Evolutionary conservation across 2,888 invertebrate genomes (phyloP).

Genomic region (Allolobophora icterica): DNA sequence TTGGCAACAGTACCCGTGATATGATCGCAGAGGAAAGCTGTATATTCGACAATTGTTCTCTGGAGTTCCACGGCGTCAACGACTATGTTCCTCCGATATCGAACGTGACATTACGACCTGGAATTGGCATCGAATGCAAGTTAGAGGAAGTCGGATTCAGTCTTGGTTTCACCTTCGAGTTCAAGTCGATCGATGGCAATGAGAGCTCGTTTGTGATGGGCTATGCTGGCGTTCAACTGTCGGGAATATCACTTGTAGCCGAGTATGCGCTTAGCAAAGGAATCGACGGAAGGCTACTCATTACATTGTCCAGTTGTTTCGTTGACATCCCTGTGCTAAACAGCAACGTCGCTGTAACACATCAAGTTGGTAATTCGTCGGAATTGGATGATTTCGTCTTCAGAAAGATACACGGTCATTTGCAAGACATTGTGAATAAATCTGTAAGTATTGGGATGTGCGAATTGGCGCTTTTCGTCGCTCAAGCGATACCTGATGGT

Average conservation of each 20-base stretch:
- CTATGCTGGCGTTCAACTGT: not conserved
- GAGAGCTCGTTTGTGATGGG: not conserved
- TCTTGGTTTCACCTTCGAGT: not conserved
- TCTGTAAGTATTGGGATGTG: not conserved
- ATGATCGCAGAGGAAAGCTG: not conserved
- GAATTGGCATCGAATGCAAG: not conserved
- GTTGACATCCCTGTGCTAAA: not conserved
- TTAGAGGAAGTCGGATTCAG: not conserved
- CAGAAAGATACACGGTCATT: not conserved
- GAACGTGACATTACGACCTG: not conserved
- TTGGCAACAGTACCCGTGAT: not conserved
- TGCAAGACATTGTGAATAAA: not conserved
- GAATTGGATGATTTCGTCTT: not conserved
- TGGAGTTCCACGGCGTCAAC: not conserved
- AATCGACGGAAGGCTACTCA: not conserved
- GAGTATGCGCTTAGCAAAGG: not conserved
- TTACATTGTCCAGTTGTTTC: not conserved
- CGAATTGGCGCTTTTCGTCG: not conserved
- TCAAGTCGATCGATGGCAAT: not conserved
- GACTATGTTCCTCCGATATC: not conserved
- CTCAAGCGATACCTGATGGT: not conserved
- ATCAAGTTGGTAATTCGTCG: not conserved
- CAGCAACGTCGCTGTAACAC: not conserved
- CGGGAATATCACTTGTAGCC: not conserved
- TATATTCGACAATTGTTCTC: not conserved